Evolutionary conservation across 2,113 vertebrate genomes (phyloP).

Genomic region (Lasiurus cinereus): DNA sequence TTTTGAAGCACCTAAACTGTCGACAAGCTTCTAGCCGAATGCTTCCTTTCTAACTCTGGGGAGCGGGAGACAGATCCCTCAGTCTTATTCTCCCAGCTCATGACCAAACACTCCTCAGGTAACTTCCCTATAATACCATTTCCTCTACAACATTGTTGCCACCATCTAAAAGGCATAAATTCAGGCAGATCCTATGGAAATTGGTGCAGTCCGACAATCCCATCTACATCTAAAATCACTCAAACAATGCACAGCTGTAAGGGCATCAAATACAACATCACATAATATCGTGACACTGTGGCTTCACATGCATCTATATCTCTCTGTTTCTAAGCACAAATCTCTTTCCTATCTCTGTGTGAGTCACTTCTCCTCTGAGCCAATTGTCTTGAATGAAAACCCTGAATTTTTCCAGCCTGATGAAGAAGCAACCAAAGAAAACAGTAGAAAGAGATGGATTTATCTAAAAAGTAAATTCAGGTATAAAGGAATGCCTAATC

Average conservation of each 20-base stretch:
- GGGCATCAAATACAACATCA: background rate
- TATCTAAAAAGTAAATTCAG: slow-evolving; percentile 54
- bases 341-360: background rate
- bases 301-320: background rate
- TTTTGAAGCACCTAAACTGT: background rate
- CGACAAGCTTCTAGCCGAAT: background rate
- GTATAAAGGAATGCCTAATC: slow-evolving; percentile 44
- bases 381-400: slow-evolving; percentile 29
- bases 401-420: background rate
- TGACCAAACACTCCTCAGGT: background rate
- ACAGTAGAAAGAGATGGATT: background rate
- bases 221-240: background rate
- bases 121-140: background rate
- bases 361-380: background rate
- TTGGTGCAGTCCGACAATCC: background rate
- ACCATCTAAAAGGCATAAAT: background rate
- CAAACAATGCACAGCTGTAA: background rate
- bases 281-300: background rate
- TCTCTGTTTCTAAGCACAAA: background rate
- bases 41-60: background rate
- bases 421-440: slow-evolving; percentile 43
- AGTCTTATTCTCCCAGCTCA: background rate
- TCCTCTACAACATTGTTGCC: background rate
- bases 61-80: background rate
- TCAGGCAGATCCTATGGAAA: background rate